A percentile compares a stretch with the other conserved stretches of the same genome.
Conservation (phyloP, 2,888 invertebrate genomes). For the Brachycybe producta region DNA sequence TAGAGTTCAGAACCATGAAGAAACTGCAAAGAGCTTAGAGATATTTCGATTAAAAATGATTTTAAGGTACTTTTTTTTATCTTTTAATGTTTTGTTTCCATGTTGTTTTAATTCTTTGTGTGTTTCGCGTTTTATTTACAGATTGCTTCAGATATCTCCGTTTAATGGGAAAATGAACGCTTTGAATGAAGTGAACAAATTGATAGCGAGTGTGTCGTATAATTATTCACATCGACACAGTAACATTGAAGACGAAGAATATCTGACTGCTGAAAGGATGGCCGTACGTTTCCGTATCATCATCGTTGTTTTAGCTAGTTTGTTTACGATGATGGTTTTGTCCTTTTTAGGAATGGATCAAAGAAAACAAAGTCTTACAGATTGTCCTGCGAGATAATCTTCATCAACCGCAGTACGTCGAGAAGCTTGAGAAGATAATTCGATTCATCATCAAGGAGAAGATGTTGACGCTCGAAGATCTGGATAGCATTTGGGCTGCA, state of each 20-base stretch:
- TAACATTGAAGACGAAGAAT: conserved; percentile 59
- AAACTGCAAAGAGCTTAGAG: conserved; percentile 65
- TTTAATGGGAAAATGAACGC: conserved; percentile 99
- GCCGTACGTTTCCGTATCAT: conserved; percentile 58
- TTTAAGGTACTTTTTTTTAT: conserved; percentile 41
- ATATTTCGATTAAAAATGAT: conserved; percentile 95
- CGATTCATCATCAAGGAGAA: conserved; percentile 80
- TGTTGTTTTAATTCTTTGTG: background rate
- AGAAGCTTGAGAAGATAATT: conserved; percentile 91
- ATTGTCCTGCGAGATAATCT: conserved; percentile 89
- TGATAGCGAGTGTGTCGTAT: conserved; percentile 78
- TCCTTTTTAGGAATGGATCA: conserved; percentile 70
- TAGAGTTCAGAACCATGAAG: conserved; percentile 57
- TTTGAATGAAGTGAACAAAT: conserved; percentile 93
- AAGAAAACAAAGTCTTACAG: conserved; percentile 85
- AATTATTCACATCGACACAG: conserved; percentile 64
- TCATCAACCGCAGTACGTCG: conserved; percentile 95
- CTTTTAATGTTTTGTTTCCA: background rate
- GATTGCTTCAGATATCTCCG: conserved; percentile 86
- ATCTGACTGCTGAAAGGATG: conserved; percentile 86
- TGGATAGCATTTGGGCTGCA: conserved; percentile 93
- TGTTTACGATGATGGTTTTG: conserved; percentile 14
- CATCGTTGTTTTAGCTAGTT: background rate
- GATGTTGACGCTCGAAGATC: conserved; percentile 63
- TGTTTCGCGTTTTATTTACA: conserved; percentile 28